These are phyloP conservation scores for Sitodiplosis mosellana DNA, from an alignment of 1,140 invertebrate species.

Conservation along the genomic window DNA sequence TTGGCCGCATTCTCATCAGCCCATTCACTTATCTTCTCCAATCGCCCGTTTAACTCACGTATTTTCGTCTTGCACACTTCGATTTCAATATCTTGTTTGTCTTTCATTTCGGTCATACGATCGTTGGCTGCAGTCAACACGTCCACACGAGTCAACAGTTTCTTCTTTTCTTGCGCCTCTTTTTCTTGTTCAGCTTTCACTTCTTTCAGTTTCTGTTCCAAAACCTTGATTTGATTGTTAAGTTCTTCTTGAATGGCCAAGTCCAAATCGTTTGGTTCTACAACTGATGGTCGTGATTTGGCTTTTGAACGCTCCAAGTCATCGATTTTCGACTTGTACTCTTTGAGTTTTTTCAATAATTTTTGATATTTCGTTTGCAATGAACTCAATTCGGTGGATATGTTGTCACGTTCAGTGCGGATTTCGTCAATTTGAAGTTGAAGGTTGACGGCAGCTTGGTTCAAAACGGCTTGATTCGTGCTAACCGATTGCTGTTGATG, in stretches of 20 bases:
- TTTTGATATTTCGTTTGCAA: conserved; percentile 44
- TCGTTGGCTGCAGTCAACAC: conserved; percentile 59
- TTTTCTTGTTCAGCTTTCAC: conserved; percentile 33
- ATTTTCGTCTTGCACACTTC: conserved; percentile 48
- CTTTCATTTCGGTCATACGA: conserved; percentile 54
- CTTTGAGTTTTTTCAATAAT: conserved; percentile 55
- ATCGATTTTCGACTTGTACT: conserved; percentile 46
- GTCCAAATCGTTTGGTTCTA: conserved; percentile 42
- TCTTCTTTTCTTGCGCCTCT: conserved; percentile 41
- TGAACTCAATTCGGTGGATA: conserved; percentile 35
- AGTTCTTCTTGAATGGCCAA: conserved; percentile 57
- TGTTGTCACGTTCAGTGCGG: conserved; percentile 26
- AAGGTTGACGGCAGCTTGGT: conserved; percentile 2
- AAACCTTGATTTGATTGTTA: conserved; percentile 37
- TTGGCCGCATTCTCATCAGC: conserved; percentile 17
- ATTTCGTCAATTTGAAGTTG: not conserved
- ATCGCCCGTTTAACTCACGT: conserved; percentile 39
- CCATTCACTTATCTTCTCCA: conserved; percentile 39
- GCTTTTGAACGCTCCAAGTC: conserved; percentile 33
- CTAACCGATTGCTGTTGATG: conserved; percentile 12
- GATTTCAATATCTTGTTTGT: conserved; percentile 52
- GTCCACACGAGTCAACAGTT: conserved; percentile 48
- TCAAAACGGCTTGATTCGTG: conserved; percentile 6
- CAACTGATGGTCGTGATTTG: conserved; percentile 24
- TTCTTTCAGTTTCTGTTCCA: conserved; percentile 45